Percentiles rank a stretch among this genome's conserved stretches.
These are phyloP conservation scores for rabbit (Oryctolagus cuniculus) DNA, from an alignment of 2,113 vertebrate species.

Conservation along the genomic window DNA sequence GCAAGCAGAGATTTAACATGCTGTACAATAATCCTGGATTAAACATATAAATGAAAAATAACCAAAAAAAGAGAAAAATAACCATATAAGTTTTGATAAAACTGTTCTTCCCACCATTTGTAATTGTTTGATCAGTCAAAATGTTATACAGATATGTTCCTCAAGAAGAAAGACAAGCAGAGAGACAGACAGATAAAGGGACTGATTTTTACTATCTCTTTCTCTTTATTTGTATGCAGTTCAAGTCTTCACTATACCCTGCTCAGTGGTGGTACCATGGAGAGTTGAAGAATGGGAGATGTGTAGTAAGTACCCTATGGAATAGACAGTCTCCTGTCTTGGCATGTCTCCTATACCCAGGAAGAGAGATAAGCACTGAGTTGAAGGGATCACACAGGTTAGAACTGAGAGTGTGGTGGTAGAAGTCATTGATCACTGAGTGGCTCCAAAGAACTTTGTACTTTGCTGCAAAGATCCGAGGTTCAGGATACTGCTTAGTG, in stretches of 20 bases:
- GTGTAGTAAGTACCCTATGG: neutral
- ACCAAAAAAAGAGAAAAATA: no score
- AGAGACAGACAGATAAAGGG: neutral
- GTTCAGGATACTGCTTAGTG: neutral
- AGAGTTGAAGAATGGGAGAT: neutral
- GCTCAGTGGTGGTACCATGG: neutral
- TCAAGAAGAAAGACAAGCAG: neutral
- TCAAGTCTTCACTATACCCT: neutral
- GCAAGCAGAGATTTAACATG: no score
- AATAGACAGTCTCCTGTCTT: neutral
- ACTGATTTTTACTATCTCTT: neutral
- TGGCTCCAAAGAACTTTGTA: neutral
- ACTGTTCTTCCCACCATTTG: neutral
- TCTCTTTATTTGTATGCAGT: neutral
- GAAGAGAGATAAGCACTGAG: neutral
- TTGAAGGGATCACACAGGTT: neutral
- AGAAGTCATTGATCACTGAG: neutral
- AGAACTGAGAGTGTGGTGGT: neutral
- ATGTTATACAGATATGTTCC: neutral
- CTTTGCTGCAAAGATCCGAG: neutral
- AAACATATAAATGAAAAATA: no score
- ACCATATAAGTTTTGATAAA: neutral
- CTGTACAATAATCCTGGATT: no score
- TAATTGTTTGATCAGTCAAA: neutral
- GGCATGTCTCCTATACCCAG: neutral